Evolutionary conservation across 2,888 invertebrate species (phyloP), one percentile per base, ranked within the genome.

Genomic region (Hylaea fasciaria): DNA sequence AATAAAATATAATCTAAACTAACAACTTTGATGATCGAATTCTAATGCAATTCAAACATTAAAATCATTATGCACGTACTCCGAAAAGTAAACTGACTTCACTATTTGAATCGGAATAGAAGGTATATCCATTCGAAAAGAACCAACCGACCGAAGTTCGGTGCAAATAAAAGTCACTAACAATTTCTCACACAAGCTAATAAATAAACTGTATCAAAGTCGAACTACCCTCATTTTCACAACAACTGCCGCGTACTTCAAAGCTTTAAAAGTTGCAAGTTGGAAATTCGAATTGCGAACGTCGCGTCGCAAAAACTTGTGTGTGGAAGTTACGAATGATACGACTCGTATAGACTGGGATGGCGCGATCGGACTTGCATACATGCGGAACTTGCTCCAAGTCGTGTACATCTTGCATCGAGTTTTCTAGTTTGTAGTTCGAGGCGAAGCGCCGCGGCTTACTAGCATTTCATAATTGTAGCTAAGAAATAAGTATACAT

Each of bases 221-320:
- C 45, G 22, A 39, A 39, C 16, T 48, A 37, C 29, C 17, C 22
- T 37, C 48, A 37, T 48, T 48, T 13, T 17, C 17, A 37, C 22
- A 28, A 44, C 1, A 43, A 22, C 43, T 28, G 12, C 28, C 4
- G 16, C 35, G 14, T 10, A 7, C 11, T 43, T 28, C 22, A 11
- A 44, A 17, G 40, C 14, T 51, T 41, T 37, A 2, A 37, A 53
- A 44, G 35, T 48, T 48, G 2, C 28, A 53, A 44, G 35, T 48
- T 48, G 2, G 1, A 39, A 44, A 17, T 48, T 53, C 22, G 17
- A 53, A 58, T 52, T 52, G 12, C 12, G 46, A 46, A 47, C 22
- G 12, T 51, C 45, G 3, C 46, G 14, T 49, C 50, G 10, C 45
- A 16, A 43, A 12, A 37, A 12, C 40, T 12, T 0, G 22, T 17